phyloP scores from a whole-genome alignment of 2,113 vertebrate genomes.

The Craseonycteris thonglongyai region DNA sequence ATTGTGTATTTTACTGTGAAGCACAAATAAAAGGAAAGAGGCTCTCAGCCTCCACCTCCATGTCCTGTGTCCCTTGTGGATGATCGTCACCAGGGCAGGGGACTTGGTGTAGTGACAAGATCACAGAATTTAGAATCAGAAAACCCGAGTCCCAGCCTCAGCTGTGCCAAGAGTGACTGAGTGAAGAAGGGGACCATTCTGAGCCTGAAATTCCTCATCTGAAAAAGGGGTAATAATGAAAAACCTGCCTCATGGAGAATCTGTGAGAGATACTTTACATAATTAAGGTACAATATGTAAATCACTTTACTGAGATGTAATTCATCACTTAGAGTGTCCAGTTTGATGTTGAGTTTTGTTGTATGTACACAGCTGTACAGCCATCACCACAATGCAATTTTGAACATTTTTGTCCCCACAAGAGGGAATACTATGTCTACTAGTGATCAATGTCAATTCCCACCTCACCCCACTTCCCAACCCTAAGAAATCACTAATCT shows the following conservation, averaged over 20 bases:
- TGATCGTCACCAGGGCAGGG: background rate
- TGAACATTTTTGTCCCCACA: background rate
- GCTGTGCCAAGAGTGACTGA: too few species aligned
- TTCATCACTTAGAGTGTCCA: background rate
- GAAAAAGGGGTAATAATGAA: background rate
- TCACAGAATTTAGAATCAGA: background rate
- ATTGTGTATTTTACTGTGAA: background rate
- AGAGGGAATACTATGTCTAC: background rate
- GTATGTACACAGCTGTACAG: background rate
- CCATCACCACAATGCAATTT: background rate
- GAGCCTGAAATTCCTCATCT: background rate
- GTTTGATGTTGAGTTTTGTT: background rate
- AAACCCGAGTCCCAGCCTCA: background rate
- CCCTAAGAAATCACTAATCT: background rate
- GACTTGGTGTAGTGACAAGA: background rate
- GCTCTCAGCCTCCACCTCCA: background rate
- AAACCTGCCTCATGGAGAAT: background rate
- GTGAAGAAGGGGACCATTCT: background rate
- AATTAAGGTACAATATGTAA: background rate
- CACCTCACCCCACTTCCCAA: background rate
- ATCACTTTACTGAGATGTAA: background rate
- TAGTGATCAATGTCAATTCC: background rate
- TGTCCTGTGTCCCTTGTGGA: background rate
- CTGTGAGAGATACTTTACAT: background rate
- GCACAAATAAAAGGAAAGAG: background rate